Conservation (phyloP, 2,797 vertebrate genomes). For the Rhadinocentrus ornatus region DNA sequence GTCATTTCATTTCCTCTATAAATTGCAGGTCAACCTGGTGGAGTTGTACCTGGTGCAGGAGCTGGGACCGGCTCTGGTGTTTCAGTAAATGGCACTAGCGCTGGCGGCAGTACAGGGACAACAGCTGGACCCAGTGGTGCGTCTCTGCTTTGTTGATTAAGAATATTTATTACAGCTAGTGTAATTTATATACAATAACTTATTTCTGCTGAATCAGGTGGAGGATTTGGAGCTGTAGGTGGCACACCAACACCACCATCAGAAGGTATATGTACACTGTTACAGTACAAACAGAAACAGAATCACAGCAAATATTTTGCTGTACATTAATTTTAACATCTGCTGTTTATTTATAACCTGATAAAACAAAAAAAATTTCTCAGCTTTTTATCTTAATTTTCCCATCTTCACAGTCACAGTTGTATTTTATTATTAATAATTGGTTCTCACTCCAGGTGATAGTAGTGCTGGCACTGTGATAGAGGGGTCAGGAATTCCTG, state of each 20-base stretch:
- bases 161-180: not conserved
- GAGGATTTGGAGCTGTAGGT: slow-evolving; percentile 44
- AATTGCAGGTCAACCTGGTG: slow-evolving; percentile 60
- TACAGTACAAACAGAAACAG: slow-evolving; percentile 9
- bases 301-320: not conserved
- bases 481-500: slow-evolving; percentile 81
- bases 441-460: slow-evolving; percentile 66
- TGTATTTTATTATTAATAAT: not conserved
- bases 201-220: slow-evolving; percentile 47
- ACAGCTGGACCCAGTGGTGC: slow-evolving; percentile 58
- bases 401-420: not conserved
- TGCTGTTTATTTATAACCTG: not conserved
- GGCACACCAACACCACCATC: slow-evolving; percentile 53
- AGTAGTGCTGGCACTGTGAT: slow-evolving; percentile 61
- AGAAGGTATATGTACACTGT: slow-evolving; percentile 55
- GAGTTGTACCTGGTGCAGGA: slow-evolving; percentile 60
- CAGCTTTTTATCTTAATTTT: not conserved
- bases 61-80: slow-evolving; percentile 44
- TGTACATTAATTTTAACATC: not conserved
- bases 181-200: slow-evolving; percentile 1
- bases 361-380: no score
- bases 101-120: slow-evolving; percentile 28
- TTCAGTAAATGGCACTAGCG: slow-evolving; percentile 56
- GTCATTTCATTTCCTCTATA: slow-evolving; percentile 9
- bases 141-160: slow-evolving; percentile 16